Conservation (phyloP, 2,888 invertebrate genomes). For the Troglohyphantes excavatus region DNA sequence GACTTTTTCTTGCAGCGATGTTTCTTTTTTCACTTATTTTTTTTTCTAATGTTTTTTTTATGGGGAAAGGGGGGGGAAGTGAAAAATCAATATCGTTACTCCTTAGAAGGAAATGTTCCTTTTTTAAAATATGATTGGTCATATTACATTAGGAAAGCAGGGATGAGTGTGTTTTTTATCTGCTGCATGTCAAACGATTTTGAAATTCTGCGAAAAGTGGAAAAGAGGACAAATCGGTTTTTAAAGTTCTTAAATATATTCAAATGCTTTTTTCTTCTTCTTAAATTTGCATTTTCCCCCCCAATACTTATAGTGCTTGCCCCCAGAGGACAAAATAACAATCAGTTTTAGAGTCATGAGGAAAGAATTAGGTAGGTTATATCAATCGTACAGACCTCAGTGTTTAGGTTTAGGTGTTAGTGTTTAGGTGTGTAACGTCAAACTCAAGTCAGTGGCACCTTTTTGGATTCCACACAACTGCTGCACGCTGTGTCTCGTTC, state of each 20-base stretch:
- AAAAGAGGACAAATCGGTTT: conserved; percentile 42
- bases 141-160: conserved; percentile 47
- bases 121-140: conserved; percentile 48
- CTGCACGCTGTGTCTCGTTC: too few relatives aligned
- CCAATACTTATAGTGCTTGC: too few relatives aligned
- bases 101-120: conserved; percentile 10
- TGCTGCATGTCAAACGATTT: neutral
- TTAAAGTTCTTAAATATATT: conserved; percentile 8
- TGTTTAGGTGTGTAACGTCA: too few relatives aligned
- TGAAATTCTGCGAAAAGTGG: conserved; percentile 15
- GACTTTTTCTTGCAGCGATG: conserved; percentile 7
- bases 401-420: too few relatives aligned
- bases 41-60: neutral
- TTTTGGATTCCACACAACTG: too few relatives aligned
- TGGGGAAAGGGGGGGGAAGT: neutral
- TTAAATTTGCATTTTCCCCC: too few relatives aligned
- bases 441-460: too few relatives aligned
- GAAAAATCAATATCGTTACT: conserved; percentile 21
- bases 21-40: conserved; percentile 31
- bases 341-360: too few relatives aligned
- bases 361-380: too few relatives aligned
- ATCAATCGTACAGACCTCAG: too few relatives aligned
- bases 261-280: neutral
- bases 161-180: conserved; percentile 22
- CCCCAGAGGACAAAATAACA: too few relatives aligned